Evolutionary conservation across 2,113 vertebrate genomes (phyloP), one percentile per base, ranked within the genome.

Genomic region (Capreolus pygargus): DNA sequence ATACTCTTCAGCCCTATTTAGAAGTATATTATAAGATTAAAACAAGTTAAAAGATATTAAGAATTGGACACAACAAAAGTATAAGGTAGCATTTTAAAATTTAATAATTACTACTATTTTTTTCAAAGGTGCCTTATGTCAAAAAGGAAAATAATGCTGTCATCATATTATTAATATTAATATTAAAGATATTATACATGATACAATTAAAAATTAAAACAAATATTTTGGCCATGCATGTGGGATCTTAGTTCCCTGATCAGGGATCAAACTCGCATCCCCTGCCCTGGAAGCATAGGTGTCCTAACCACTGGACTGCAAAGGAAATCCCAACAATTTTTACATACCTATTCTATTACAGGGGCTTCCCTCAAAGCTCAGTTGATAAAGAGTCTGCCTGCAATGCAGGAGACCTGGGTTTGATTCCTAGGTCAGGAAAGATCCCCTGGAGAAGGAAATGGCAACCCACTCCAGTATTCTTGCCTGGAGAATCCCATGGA

Each of bases 41-140:
- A 81, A 74, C 70, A 28, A 81, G 1, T 64, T 90, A 33, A 84
- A 87, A 76, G 1, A 17, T 86, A 93, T 28, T 58, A 86, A 55
- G 25, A 92, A 54, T 45, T 45, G 12, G 89, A 54, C 13, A 39
- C 5, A 87, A 36, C 54, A 36, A 86, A 83, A 85, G 50, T 82
- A 70, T 10, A 74, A 64, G 8, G 58, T 50, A 57, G 6, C 14
- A 79, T 45, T 82, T 89, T 95, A 13, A 85, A 70, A 27, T 96
- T 84, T 95, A 55, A 88, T 84, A 19, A 74, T 89, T 79, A 78
- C 16, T 33, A 52, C 33, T 50, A 90, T 86, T 92, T 86, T 27
- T 92, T 81, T 82, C 58, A 92, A 89, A 91, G 14, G 10, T 54
- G 1, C 1, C 52, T 57, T 15, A 67, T 89, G n/a, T 86, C 33